Conservation (phyloP, 2,797 vertebrate species). For the Rhyacichthys aspro region DNA sequence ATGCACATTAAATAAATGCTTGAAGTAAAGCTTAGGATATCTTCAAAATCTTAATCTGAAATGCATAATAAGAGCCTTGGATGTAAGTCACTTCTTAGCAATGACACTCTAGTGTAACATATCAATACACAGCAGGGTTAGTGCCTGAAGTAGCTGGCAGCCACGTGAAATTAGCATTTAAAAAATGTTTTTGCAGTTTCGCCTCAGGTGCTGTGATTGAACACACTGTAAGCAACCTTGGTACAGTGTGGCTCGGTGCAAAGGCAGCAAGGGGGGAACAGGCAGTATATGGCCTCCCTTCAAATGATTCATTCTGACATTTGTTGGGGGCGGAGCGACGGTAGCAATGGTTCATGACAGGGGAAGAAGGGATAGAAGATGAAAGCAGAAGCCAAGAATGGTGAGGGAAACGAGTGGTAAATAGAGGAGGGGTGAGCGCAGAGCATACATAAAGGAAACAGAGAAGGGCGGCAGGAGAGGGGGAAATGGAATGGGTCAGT, state of each 20-base stretch:
- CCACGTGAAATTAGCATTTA: conserved; percentile 39
- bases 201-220: conserved; percentile 39
- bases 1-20: not conserved
- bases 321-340: conserved; percentile 32
- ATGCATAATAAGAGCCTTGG: conserved; percentile 16
- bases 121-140: conserved; percentile 28
- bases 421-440: conserved; percentile 17
- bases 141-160: conserved; percentile 20
- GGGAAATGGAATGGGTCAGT: conserved; percentile 28
- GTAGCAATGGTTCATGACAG: conserved; percentile 21
- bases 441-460: not conserved
- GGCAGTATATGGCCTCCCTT: conserved; percentile 14
- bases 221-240: conserved; percentile 36
- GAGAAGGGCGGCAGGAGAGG: conserved; percentile 13
- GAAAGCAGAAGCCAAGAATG: conserved; percentile 18
- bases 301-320: conserved; percentile 46
- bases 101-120: conserved; percentile 25
- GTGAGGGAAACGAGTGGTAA: conserved; percentile 11
- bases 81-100: conserved; percentile 8
- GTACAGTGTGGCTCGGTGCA: conserved; percentile 14
- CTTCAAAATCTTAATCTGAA: conserved; percentile 17
- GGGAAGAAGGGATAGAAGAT: conserved; percentile 27
- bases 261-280: conserved; percentile 37
- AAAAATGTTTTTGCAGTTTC: conserved; percentile 23
- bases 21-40: not conserved